A percentile compares a stretch with the other conserved stretches of the same genome.
Conservation (phyloP, 2,888 invertebrate species). For the Acanthosepion lycidas region DNA sequence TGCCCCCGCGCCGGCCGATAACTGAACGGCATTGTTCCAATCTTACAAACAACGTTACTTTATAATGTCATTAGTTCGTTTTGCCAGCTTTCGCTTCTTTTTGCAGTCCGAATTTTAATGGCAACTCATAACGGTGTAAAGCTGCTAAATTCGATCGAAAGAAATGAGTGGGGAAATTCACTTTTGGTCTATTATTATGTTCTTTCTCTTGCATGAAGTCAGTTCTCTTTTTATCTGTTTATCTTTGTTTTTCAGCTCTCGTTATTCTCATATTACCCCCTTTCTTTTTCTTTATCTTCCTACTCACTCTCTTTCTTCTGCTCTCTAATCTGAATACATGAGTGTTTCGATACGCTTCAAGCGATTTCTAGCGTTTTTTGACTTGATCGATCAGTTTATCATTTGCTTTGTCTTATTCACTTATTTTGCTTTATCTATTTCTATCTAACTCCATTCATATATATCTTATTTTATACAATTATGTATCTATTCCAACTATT, state of each 20-base stretch:
- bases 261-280: neutral
- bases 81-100: neutral
- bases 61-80: constrained; percentile 21
- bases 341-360: neutral
- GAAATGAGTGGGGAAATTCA: neutral
- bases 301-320: neutral
- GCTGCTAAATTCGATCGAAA: neutral
- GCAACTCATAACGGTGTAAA: neutral
- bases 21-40: constrained; percentile 8
- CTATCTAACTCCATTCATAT: no score
- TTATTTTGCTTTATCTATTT: no score
- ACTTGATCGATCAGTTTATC: neutral
- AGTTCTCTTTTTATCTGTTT: neutral
- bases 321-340: neutral
- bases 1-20: neutral
- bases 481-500: no score
- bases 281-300: neutral
- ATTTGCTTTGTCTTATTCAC: no score
- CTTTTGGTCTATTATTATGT: neutral
- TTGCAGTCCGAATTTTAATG: neutral
- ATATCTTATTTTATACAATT: no score
- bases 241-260: neutral
- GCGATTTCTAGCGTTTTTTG: neutral
- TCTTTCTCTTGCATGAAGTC: no score
- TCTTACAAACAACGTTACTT: constrained; percentile 33